These are phyloP conservation scores for Diabrotica balteata DNA, from an alignment of 2,888 invertebrate species.

Conservation along the genomic window DNA sequence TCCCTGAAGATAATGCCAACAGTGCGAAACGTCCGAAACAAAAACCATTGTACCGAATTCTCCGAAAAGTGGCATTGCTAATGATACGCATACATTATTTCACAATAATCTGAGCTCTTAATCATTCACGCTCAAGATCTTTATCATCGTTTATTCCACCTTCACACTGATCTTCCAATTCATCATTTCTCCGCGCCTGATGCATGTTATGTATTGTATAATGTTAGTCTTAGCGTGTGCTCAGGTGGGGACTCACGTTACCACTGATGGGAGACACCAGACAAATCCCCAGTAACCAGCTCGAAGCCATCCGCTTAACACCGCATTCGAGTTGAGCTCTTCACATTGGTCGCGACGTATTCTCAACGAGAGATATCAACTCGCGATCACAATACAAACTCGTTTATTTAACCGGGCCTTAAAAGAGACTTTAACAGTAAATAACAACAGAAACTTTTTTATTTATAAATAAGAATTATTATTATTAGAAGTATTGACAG, in stretches of 20 bases:
- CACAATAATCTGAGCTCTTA: constrained; percentile 52
- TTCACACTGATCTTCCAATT: constrained; percentile 52
- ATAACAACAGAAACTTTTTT: constrained; percentile 13
- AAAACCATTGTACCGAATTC: constrained; percentile 17
- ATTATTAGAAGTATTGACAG: too few relatives aligned
- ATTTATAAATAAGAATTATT: too few relatives aligned
- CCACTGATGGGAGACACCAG: constrained; percentile 41
- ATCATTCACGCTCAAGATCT: constrained; percentile 52
- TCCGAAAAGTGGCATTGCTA: constrained; percentile 36
- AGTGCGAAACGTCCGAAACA: constrained; percentile 12
- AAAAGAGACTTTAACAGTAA: constrained; percentile 12
- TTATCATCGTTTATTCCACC: constrained; percentile 52
- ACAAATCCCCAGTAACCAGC: constrained; percentile 53
- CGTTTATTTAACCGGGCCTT: not conserved
- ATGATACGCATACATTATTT: constrained; percentile 48
- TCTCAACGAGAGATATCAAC: constrained; percentile 34
- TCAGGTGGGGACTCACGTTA: constrained; percentile 45
- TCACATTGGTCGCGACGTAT: constrained; percentile 19
- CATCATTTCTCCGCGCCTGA: constrained; percentile 52
- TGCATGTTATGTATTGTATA: constrained; percentile 47
- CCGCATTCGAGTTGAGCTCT: constrained; percentile 29
- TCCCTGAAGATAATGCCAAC: constrained; percentile 8
- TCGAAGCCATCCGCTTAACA: constrained; percentile 50
- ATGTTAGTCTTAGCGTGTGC: constrained; percentile 51
- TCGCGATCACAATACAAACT: constrained; percentile 35